A percentile compares a stretch with the other conserved stretches of the same genome.
These are phyloP conservation scores for Buphagus erythrorhynchus DNA, from an alignment of 2,797 vertebrate genomes.

Conservation along the genomic window DNA sequence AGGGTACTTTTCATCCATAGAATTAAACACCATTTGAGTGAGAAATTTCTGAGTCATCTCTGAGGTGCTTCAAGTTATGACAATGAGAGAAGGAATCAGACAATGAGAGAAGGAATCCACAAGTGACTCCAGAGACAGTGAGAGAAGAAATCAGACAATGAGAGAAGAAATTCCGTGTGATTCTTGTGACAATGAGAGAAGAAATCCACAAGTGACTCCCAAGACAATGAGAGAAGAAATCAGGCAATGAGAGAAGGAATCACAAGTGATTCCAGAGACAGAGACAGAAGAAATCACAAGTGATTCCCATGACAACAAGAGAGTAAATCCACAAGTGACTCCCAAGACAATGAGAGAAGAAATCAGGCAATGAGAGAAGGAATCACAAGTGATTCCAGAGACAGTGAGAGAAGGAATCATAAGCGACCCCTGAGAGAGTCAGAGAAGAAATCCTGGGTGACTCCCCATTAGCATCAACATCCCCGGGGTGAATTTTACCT, in stretches of 20 bases:
- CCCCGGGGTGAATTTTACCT: slow-evolving; percentile 73
- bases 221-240: background rate
- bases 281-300: background rate
- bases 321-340: background rate
- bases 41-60: background rate
- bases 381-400: background rate
- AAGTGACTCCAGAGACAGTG: background rate
- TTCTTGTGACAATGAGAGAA: background rate
- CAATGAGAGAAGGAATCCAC: background rate
- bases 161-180: background rate
- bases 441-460: background rate
- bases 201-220: background rate
- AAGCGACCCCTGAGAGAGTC: accelerated
- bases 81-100: background rate
- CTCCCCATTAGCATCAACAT: accelerated
- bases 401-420: background rate
- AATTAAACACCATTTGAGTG: background rate
- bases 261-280: background rate
- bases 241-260: no score
- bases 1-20: background rate
- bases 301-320: background rate
- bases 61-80: background rate
- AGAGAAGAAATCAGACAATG: background rate
- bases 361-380: background rate
- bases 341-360: background rate